Base-by-base conservation (phyloP, 2,797 vertebrate species). In the Leuciscus waleckii region DNA sequence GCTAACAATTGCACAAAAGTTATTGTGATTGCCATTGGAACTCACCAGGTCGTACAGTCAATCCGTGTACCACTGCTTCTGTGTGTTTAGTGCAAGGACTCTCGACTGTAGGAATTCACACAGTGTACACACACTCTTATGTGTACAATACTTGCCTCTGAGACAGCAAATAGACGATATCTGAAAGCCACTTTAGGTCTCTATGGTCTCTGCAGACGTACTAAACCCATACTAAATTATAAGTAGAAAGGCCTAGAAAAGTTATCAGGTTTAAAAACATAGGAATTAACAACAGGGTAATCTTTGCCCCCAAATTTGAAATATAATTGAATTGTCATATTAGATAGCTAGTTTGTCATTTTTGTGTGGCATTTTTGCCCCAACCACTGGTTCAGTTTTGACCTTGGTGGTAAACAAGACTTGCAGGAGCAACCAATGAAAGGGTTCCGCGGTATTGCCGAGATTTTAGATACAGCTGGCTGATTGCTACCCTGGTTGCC, bases 391-490 rank as follows among this genome's bases (percentile, higher is more conserved):
- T 51, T 51, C 4, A 37, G 8, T 76, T 76, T 8, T 75, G 1
- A 56, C 14, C 21, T 76, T n/a, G 11, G 7, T 35, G 37, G 54
- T 35, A n/a, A 61, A 29, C 39, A 17, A 73, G 19, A n/a, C 71
- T 76, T 26, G 69, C 21, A 9, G n/a, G 39, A 37, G 29, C 19
- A 7, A 54, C 49, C 51, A 69, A 67, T 80, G 76, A 77, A 77
- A 68, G 71, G 19, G 37, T 65, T 69, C 67, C 8, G 29, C 8
- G 75, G 39, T 75, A 35, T 73, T 32, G 7, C 76, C 0, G 2
- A 21, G 63, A 56, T 78, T 79, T 67, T 19, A 7, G 84, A 37
- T 69, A 83, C 68, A 73, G 77, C 76, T 81, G 10, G 29, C 26
- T 65, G 61, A 6, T 39, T 84, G 49, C 69, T 79, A 46, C 61